phyloP scores from a whole-genome alignment of 2,113 vertebrate species.

The Brachyhypopomus occidentalis region DNA sequence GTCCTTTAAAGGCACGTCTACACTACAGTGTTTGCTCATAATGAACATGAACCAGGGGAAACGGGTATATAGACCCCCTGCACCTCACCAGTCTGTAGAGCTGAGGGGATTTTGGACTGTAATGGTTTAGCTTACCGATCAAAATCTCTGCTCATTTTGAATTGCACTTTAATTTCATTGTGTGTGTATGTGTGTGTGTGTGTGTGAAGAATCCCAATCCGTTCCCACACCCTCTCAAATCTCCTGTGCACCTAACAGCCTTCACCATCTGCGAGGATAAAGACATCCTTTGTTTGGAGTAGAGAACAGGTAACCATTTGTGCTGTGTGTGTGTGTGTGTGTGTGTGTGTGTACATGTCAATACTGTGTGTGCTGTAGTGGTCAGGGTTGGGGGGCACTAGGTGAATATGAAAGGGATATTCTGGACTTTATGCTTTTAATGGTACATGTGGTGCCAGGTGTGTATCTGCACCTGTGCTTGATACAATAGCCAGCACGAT shows the following conservation, averaged over 20 bases:
- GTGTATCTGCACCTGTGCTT: neutral
- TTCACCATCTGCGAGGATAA: slow-evolving; percentile 65
- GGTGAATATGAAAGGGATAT: slow-evolving; percentile 3
- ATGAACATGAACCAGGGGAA: neutral
- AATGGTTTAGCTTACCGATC: slow-evolving; percentile 32
- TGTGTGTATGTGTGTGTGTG: slow-evolving; percentile 14
- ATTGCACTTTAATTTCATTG: slow-evolving; percentile 25
- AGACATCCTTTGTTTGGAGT: slow-evolving; percentile 70
- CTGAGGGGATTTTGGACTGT: neutral
- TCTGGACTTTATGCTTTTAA: slow-evolving; percentile 6
- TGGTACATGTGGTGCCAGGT: neutral
- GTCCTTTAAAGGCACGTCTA: neutral
- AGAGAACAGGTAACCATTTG: slow-evolving; percentile 75
- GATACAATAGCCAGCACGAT: neutral
- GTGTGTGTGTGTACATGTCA: slow-evolving; percentile 29
- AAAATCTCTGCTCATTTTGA: slow-evolving; percentile 32
- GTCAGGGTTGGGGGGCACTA: slow-evolving; percentile 16
- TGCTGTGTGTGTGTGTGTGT: slow-evolving; percentile 45
- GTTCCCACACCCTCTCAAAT: slow-evolving; percentile 75
- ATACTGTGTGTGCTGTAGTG: slow-evolving; percentile 41
- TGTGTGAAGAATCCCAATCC: slow-evolving; percentile 43
- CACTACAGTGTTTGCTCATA: neutral
- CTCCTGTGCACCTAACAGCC: slow-evolving; percentile 67
- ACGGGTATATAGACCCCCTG: neutral
- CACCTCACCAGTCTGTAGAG: slow-evolving; percentile 1